Evolutionary conservation across 2,888 invertebrate species (phyloP), one percentile per base, ranked within the genome.

Genomic region (Hedychridium roseum): DNA sequence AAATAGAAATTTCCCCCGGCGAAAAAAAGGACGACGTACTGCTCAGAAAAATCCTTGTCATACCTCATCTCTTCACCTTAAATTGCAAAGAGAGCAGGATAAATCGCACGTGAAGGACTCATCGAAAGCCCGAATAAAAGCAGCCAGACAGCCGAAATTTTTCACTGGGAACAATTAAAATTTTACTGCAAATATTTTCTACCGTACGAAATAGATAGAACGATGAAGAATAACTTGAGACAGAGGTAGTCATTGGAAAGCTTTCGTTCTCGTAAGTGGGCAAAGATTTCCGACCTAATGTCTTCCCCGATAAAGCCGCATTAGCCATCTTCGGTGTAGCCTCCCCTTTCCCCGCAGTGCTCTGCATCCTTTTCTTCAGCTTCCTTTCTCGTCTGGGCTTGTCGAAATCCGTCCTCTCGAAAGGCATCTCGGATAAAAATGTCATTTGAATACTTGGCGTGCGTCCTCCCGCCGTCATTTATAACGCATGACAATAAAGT

Each of bases 401-500:
- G 42, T 48, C 28, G 36, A 47, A 55, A 67, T 71, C 64, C 73
- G 73, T 74, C 70, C 73, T 65, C 71, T 62, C 68, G 68, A 71
- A 64, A 70, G 67, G 62, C 70, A 59, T 56, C 65, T 49, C 62
- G 73, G 74, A 76, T 76, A 76, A 77, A 75, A 74, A 70, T 76
- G 70, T 65, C 74, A 76, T 77, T 76, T 76, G 76, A 76, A 76
- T 76, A 72, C 66, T 66, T 68, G 66, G 61, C 68, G 67, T 54
- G 54, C 66, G 64, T 68, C 67, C 70, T 68, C 42, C 11, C 63
- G 58, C 54, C 65, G 64, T 75, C 75, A 76, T 77, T 78, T 78
- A 76, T 76, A 74, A 77, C 71, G 74, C 70, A 71, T 72, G 76
- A 77, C 77, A 75, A 78, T 78, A 76, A 77, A 76, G 68, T 68